Conservation (phyloP, 37 sponge, comb jelly and placozoan species). For the Aplysina aerophoba region DNA sequence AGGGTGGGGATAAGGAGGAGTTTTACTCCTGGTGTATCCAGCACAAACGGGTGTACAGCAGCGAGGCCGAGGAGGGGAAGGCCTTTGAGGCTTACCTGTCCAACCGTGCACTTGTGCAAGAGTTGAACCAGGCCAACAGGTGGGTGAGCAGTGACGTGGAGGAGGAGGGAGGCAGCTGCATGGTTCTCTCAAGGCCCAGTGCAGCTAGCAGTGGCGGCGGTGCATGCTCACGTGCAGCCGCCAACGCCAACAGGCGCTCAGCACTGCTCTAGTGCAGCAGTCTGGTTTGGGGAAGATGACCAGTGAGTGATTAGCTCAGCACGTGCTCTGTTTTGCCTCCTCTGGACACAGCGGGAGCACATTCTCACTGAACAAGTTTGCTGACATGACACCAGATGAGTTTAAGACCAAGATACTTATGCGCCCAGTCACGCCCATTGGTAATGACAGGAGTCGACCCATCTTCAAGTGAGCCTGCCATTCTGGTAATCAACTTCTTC, state of each 20-base stretch:
- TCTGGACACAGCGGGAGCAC: conserved; percentile 32
- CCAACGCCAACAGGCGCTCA: conserved; percentile 11
- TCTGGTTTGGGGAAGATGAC: background rate
- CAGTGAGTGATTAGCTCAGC: no score
- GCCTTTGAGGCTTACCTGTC: conserved; percentile 7
- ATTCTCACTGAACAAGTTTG: conserved; percentile 77
- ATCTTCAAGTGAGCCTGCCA: background rate
- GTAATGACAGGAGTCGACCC: background rate
- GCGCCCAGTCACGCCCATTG: conserved; percentile 32
- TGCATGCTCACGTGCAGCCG: conserved; percentile 1
- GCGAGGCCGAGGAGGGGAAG: conserved; percentile 10
- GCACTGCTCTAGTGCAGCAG: no score
- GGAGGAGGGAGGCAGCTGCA: background rate
- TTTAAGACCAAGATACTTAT: conserved; percentile 68
- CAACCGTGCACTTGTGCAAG: conserved; percentile 37
- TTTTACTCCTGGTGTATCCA: conserved; percentile 42
- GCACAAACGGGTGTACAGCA: conserved; percentile 38
- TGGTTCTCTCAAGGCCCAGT: no score
- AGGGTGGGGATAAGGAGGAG: background rate
- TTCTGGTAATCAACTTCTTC: no score
- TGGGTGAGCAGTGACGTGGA: no score
- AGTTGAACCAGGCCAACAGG: conserved; percentile 29
- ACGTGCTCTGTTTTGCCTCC: background rate
- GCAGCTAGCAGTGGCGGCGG: no score
- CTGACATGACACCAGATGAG: conserved; percentile 70